Percentiles rank a stretch among this genome's conserved stretches.
phyloP scores from a whole-genome alignment of 2,113 vertebrate genomes.

The Phalacrocorax carbo region DNA sequence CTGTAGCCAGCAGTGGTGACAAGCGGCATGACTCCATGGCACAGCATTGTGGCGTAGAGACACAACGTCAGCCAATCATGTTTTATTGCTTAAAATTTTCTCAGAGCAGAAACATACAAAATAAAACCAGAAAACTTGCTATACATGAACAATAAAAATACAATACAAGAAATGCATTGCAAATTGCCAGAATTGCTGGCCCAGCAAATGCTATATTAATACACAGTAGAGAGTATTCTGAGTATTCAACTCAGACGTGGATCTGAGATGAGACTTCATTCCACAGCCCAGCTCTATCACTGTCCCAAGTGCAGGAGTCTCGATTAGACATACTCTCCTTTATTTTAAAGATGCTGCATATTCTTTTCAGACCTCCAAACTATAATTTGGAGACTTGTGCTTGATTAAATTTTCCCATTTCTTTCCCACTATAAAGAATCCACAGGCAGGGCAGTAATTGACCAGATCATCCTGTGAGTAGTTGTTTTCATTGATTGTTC shows the following conservation, averaged over 20 bases:
- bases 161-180: background rate
- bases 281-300: background rate
- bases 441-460: background rate
- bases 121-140: background rate
- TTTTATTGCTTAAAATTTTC: conserved; percentile 20
- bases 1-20: background rate
- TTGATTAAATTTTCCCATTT: background rate
- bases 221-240: background rate
- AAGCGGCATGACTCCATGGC: background rate
- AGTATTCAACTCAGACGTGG: background rate
- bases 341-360: background rate
- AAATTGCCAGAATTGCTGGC: background rate
- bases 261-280: background rate
- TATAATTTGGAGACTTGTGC: background rate
- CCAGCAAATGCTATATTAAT: background rate
- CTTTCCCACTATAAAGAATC: background rate
- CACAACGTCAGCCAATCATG: background rate
- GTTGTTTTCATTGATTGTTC: background rate
- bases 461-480: background rate
- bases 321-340: background rate
- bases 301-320: background rate
- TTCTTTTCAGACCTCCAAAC: background rate
- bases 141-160: background rate
- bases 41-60: background rate
- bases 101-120: background rate